Percentiles rank a stretch among this genome's conserved stretches.
phyloP scores from a whole-genome alignment of 2,113 vertebrate species.

The Geococcyx californianus region DNA sequence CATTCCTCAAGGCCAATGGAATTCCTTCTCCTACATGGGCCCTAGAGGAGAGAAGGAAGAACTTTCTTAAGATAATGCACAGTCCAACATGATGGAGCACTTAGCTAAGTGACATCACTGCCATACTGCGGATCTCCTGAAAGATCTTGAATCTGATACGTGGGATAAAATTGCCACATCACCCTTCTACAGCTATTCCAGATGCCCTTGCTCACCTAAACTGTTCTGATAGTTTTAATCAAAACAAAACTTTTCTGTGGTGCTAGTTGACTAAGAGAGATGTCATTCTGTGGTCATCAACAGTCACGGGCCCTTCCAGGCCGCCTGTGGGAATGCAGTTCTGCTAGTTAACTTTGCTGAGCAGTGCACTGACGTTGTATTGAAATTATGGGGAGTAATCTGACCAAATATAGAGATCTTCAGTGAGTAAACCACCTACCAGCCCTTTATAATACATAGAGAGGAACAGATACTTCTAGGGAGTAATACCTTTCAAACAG shows the following conservation, averaged over 20 bases:
- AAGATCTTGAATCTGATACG: background rate
- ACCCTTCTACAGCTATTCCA: background rate
- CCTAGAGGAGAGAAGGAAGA: background rate
- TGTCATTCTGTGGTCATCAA: background rate
- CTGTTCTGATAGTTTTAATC: background rate
- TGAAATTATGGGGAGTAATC: background rate
- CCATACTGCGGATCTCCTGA: fast-evolving
- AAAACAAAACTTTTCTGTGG: background rate
- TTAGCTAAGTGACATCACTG: background rate
- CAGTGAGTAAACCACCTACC: background rate
- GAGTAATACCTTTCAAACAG: background rate
- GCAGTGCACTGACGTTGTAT: background rate
- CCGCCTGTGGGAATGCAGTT: background rate
- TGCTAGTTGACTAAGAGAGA: background rate
- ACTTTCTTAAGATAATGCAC: background rate
- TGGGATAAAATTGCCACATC: background rate
- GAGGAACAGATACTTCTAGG: background rate
- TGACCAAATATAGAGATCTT: background rate
- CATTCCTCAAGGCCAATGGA: background rate
- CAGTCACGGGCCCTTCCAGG: fast-evolving
- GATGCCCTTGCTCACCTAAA: background rate
- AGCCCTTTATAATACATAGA: background rate
- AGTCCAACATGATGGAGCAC: background rate
- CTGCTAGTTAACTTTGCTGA: background rate
- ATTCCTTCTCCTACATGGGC: background rate